Evolutionary conservation across 2,888 invertebrate species (phyloP), one percentile per base, ranked within the genome.

Genomic region (Acleris laterana): DNA sequence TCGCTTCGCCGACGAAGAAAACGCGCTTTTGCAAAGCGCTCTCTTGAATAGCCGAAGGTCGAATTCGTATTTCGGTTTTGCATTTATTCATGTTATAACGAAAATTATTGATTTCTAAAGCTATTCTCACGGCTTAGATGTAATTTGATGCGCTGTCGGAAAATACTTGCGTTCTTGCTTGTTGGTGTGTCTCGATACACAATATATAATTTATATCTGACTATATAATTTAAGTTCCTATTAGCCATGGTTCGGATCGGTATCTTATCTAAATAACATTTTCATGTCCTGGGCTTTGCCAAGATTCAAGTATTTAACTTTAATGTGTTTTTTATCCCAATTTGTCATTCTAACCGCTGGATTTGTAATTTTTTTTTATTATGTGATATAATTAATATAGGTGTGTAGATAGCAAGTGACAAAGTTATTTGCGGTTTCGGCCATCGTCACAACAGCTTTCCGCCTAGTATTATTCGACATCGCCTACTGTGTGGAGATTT

Each of bases 11-110:
- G 46, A 46, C 17, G 6, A 17, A 38, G 38, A 38, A 38, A 17
- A 16, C 17, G n/a, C 16, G 28, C 19, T 46, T 46, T 16, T 22
- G 44, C 46, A 22, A 56, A 20, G 22, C 61, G 11, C 22, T 13
- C 16, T 25, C 9, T 58, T 17, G 51, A 28, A 51, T 61, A 60
- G 13, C 51, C 60, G 55, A 62, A 42, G 65, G 61, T 81, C 83
- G 82, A 84, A 78, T 79, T 84, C 78, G 72, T 72, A 69, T 69
- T 72, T 75, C 80, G 77, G 80, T 82, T 80, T 72, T 72, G 90
- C 90, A 90, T 89, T 90, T 90, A 89, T 88, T 83, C 80, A 84
- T 76, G 74, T 79, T 80, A 78, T 80, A 77, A 70, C 56, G 61
- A 70, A 72, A 77, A 77, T 78, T 38, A 77, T 76, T 72, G 71